Base-by-base conservation (phyloP, 2,113 vertebrate genomes). In the Toxotes chatareus region DNA sequence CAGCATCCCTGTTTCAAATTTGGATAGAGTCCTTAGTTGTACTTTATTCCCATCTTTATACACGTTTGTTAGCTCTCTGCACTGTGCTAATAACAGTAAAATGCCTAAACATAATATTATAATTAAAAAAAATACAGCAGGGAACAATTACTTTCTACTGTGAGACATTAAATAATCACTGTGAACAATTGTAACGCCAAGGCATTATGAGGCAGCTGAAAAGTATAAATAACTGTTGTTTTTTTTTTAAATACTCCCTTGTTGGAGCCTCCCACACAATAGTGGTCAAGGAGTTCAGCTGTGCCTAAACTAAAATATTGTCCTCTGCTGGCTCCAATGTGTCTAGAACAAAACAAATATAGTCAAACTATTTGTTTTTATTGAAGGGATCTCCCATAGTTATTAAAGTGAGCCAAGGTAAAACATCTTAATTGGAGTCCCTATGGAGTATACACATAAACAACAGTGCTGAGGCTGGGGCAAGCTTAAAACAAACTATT, bases 311-410 rank as follows among this genome's bases (percentile, higher is more conserved):
- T 86, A 72, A 92, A 81, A 89, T 71, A 81, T 62, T 76, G 60
- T 80, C 80, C 62, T 80, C 64, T 49, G 27, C 73, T 64, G 85
- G 87, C 86, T 91, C 82, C 81, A 79, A 59, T 82, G 57, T 73
- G 82, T 93, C 87, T 76, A 82, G 61, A 78, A 86, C 82, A 77
- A 87, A 86, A 87, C 56, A 83, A 84, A 79, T n/a, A 85, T 27
- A 34, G 49, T 31, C n/a, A 57, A n/a, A 56, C 59, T 77, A 73
- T 85, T 64, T 73, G 57, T 73, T 73, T 75, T 85, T 66, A 74
- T 47, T 60, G 34, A 56, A 74, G 23, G 10, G 36, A 71, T 77
- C 53, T 69, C 62, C 79, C 73, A 66, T 53, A 32, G 69, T 66
- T 67, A 77, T 82, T 44, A 73, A 36, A 67, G n/a, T n/a, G 64